Base-by-base conservation (phyloP, 2,797 vertebrate species). In the Corythornis leucogaster region DNA sequence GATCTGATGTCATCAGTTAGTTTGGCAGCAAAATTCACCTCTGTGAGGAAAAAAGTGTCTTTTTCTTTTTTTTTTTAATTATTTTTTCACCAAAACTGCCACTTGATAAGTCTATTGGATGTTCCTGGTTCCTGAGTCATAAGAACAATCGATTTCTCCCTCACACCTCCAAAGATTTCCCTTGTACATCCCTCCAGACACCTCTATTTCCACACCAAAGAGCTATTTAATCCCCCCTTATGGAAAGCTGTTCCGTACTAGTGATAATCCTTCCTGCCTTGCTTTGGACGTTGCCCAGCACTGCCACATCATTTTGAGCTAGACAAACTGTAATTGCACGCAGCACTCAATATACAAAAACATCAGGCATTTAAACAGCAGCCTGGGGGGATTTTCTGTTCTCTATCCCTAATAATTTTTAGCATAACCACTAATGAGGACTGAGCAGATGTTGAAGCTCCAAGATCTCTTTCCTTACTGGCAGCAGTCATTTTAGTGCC, bases 321-420 rank as follows among this genome's bases (percentile, higher is more conserved):
- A 84, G 70, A 77, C 53, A 87, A 91, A 88, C 71, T 66, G 38
- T 59, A 91, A 80, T n/a, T 80, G 59, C 68, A 88, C 0, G 2
- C 75, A 84, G 70, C 0, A 11, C 50, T 87, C 71, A 70, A 82
- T 78, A 90, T 77, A 46, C 70, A 61, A 90, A 94, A 95, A 10
- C 80, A 86, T 30, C 68, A 90, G 2, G 11, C 53, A 82, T 88
- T 91, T 89, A 87, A 94, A 86, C 42, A 79, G 80, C 68, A 64
- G 75, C 93, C 90, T 63, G 35, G 35, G 53, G 90, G 71, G 15
- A 68, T 89, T 86, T 92, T 94, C 86, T 86, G 25, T 74, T 94
- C 68, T 54, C n/a, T 92, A 86, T 82, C 70, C 35, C 67, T 91
- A 93, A 80, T 88, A 88, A 94, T 93, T 92, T 96, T 93, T 90